Percentiles rank a stretch among this genome's conserved stretches.
Conservation (phyloP, 1,140 invertebrate species). For the Phocides pigmalion region DNA sequence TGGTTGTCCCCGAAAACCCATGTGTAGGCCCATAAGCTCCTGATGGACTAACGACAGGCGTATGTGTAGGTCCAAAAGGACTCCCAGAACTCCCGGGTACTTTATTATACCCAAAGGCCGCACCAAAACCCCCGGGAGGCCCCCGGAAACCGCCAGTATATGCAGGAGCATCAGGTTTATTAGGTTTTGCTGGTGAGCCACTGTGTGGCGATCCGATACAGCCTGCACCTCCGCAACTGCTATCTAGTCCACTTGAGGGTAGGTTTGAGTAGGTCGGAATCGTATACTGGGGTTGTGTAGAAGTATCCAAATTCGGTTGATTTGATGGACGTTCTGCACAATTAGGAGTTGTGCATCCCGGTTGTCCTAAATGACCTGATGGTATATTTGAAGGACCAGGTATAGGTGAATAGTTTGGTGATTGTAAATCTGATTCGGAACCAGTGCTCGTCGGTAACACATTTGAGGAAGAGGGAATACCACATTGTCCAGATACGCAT, state of each 20-base stretch:
- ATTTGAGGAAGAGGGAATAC: too few relatives aligned
- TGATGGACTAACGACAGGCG: not conserved
- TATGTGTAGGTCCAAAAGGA: not conserved
- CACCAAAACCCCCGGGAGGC: constrained; percentile 32
- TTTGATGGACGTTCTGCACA: constrained; percentile 34
- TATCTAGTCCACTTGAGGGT: constrained; percentile 5
- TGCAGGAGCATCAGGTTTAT: constrained; percentile 11
- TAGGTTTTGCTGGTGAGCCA: constrained; percentile 18
- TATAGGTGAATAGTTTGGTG: constrained; percentile 32
- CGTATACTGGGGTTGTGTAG: constrained; percentile 3
- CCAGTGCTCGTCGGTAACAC: too few relatives aligned
- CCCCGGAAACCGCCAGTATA: constrained; percentile 48
- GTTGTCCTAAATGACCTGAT: not conserved
- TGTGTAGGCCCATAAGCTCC: constrained; percentile 18
- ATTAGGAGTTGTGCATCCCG: constrained; percentile 34
- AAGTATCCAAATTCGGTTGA: constrained; percentile 12
- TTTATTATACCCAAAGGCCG: constrained; percentile 2
- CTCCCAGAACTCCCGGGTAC: not conserved
- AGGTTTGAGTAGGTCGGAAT: not conserved
- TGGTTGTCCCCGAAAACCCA: not conserved
- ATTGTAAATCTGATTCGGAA: too few relatives aligned
- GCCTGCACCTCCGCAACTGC: constrained; percentile 4
- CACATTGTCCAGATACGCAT: constrained; percentile 12
- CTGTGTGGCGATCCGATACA: not conserved
- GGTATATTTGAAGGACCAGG: constrained; percentile 26